Evolutionary conservation across 1,140 invertebrate genomes (phyloP).

Genomic region (Ephestia elutella): DNA sequence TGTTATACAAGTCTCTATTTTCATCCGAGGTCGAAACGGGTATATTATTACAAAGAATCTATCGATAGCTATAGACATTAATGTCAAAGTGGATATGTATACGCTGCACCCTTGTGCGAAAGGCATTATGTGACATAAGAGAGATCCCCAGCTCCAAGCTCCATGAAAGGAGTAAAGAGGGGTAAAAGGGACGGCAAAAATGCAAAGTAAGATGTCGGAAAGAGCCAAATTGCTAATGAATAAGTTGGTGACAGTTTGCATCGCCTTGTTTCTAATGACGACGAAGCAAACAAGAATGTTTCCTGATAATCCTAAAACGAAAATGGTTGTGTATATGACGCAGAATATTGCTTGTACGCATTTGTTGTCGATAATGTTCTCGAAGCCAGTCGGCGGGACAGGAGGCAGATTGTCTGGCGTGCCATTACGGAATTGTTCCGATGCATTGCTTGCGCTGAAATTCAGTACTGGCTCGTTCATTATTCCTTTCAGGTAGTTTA

Average conservation of each 20-base stretch:
- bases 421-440: constrained; percentile 38
- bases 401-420: constrained; percentile 27
- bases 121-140: constrained; percentile 93
- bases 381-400: constrained; percentile 26
- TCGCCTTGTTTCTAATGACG: constrained; percentile 92
- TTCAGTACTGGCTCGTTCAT: constrained; percentile 51
- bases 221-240: constrained; percentile 98
- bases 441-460: constrained; percentile 35
- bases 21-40: constrained; percentile 95
- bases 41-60: constrained; percentile 98
- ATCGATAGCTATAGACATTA: constrained; percentile 98
- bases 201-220: constrained; percentile 95
- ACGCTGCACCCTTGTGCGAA: constrained; percentile 95
- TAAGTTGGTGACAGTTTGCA: constrained; percentile 99
- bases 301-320: constrained; percentile 91
- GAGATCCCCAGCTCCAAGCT: constrained; percentile 92
- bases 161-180: constrained; percentile 93
- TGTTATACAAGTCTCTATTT: constrained; percentile 85
- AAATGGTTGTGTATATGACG: constrained; percentile 91
- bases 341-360: constrained; percentile 89
- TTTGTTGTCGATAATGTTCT: constrained; percentile 80
- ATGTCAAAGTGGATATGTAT: constrained; percentile 97
- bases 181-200: constrained; percentile 95
- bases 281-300: constrained; percentile 96
- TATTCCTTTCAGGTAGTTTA: constrained; percentile 22